Percentiles rank a stretch among this genome's conserved stretches.
Evolutionary conservation across 23 tunicate genomes (phyloP).

Genomic region (Halocynthia aurantium): DNA sequence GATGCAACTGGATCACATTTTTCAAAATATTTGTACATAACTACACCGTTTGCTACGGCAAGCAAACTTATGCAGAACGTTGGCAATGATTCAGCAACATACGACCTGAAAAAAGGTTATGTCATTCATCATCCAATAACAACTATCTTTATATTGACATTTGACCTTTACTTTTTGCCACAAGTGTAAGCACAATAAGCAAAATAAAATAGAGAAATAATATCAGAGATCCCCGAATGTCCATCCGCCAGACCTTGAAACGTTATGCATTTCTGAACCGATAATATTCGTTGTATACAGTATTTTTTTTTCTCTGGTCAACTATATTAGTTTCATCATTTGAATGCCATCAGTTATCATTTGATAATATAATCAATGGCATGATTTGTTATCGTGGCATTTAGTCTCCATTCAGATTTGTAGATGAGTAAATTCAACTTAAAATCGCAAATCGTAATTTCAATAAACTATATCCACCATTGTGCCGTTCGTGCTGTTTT

Average conservation of each 20-base stretch:
- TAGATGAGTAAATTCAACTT: too few relatives aligned
- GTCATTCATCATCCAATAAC: neutral
- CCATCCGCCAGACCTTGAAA: too few relatives aligned
- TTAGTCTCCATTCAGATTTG: too few relatives aligned
- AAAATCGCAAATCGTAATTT: neutral
- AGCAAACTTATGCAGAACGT: neutral
- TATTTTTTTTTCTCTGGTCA: too few relatives aligned
- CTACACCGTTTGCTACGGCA: slow-evolving; percentile 7
- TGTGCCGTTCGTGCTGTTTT: neutral
- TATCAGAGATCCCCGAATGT: neutral
- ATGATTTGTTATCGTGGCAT: too few relatives aligned
- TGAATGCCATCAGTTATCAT: too few relatives aligned
- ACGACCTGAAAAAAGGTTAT: slow-evolving; percentile 1
- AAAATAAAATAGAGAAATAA: neutral
- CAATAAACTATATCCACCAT: neutral
- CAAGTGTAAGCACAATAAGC: neutral
- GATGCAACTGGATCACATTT: slow-evolving; percentile 19
- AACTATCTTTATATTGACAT: too few relatives aligned
- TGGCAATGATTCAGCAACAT: neutral
- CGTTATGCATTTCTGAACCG: too few relatives aligned
- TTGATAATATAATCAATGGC: too few relatives aligned
- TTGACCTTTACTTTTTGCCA: too few relatives aligned
- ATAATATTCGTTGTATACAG: too few relatives aligned
- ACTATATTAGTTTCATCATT: too few relatives aligned
- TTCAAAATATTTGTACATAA: slow-evolving; percentile 22